Conservation (phyloP, 2,113 vertebrate species). For the Pedionomus torquatus region DNA sequence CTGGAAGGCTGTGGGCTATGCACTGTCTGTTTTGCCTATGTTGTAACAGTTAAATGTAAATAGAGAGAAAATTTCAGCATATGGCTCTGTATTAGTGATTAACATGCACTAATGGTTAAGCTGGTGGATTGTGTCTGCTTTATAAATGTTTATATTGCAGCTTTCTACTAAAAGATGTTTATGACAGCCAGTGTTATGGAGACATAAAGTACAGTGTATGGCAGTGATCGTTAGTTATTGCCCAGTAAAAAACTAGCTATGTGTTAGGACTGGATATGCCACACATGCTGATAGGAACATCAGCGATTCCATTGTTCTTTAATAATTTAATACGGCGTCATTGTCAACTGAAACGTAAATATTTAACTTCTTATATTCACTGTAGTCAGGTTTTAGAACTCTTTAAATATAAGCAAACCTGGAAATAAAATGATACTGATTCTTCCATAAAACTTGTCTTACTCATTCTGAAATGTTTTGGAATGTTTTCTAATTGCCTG, state of each 20-base stretch:
- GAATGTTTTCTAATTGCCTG: background rate
- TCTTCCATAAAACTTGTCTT: background rate
- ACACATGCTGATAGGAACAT: background rate
- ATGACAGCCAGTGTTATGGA: background rate
- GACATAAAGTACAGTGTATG: background rate
- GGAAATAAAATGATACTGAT: background rate
- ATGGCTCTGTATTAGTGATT: background rate
- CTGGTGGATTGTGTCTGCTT: background rate
- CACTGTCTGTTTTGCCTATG: background rate
- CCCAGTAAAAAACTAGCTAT: background rate
- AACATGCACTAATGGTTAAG: background rate
- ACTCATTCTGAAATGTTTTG: background rate
- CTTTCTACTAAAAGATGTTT: background rate
- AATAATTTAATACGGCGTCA: background rate
- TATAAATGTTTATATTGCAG: constrained; percentile 7
- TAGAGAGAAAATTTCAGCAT: constrained; percentile 11
- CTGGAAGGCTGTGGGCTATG: background rate
- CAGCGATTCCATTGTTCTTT: background rate
- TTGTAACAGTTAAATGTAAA: background rate
- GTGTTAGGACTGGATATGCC: no score
- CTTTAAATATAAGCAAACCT: background rate
- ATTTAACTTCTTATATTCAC: background rate
- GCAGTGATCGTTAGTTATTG: background rate
- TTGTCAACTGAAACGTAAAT: background rate
- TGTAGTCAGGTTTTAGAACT: background rate